Percentiles rank a stretch among this genome's conserved stretches.
Evolutionary conservation across 2,113 vertebrate genomes (phyloP).

Genomic region (Phaetusa simplex): DNA sequence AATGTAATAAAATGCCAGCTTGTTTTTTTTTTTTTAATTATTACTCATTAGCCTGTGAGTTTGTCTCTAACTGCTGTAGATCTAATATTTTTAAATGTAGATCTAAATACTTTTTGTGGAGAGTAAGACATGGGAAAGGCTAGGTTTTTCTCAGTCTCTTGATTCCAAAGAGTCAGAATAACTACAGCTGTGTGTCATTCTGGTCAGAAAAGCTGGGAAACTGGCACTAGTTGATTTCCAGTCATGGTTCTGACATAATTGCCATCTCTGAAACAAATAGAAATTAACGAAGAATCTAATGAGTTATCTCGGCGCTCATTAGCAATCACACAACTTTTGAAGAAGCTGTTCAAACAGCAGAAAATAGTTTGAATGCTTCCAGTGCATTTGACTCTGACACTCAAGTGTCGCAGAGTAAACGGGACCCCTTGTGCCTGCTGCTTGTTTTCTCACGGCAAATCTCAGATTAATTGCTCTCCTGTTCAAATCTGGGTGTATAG

Average conservation of each 20-base stretch:
- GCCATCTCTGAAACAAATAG: not conserved
- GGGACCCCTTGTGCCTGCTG: not conserved
- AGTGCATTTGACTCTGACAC: not conserved
- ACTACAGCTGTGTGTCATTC: not conserved
- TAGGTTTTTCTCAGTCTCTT: not conserved
- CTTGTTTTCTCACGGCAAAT: not conserved
- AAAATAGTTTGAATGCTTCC: not conserved
- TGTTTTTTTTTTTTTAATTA: not conserved
- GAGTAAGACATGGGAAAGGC: not conserved
- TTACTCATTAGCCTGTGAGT: not conserved
- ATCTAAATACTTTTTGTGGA: not conserved
- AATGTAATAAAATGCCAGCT: conserved; percentile 18
- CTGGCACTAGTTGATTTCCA: not conserved
- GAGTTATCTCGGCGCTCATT: not conserved
- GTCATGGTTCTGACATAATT: not conserved
- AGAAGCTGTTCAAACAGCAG: not conserved
- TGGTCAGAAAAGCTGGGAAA: not conserved
- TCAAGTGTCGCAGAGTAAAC: not conserved
- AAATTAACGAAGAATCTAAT: not conserved
- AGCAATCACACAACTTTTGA: not conserved
- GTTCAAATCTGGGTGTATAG: not conserved
- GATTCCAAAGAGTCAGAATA: not conserved
- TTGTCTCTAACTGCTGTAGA: not conserved
- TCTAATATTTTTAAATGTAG: not conserved
- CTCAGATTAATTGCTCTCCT: not conserved